Conservation (phyloP, 2,888 invertebrate species). For the Campopleginae sp. region DNA sequence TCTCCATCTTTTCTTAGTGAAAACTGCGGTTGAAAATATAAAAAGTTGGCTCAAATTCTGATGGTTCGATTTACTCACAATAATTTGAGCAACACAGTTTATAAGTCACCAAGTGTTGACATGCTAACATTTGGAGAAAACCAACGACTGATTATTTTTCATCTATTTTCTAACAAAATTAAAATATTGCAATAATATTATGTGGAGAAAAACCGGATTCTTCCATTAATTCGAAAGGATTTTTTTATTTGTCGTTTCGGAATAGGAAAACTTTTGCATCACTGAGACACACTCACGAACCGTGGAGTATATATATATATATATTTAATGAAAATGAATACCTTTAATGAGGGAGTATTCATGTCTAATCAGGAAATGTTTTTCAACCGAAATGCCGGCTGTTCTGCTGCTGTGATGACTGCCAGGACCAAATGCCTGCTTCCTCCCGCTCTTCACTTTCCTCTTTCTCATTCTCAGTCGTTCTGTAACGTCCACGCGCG, state of each 20-base stretch:
- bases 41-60: too few relatives aligned
- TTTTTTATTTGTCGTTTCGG: background rate
- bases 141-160: too few relatives aligned
- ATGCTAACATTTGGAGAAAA: too few relatives aligned
- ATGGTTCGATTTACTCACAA: too few relatives aligned
- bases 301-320: too few relatives aligned
- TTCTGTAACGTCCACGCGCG: constrained; percentile 8
- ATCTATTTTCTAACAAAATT: too few relatives aligned
- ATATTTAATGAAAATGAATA: constrained; percentile 56
- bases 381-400: constrained; percentile 50
- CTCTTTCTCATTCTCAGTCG: constrained; percentile 4
- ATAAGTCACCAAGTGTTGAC: too few relatives aligned
- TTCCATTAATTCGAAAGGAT: background rate
- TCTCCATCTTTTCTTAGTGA: too few relatives aligned
- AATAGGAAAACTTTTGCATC: background rate
- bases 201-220: background rate
- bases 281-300: background rate
- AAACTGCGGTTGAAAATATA: too few relatives aligned
- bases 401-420: constrained; percentile 31
- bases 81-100: too few relatives aligned
- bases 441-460: background rate
- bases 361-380: constrained; percentile 65
- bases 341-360: constrained; percentile 65
- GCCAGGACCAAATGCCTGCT: constrained; percentile 17
- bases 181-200: too few relatives aligned